Percentiles rank a stretch among this genome's conserved stretches.
Conservation (phyloP, 2,113 vertebrate genomes). For the Stigmatopora nigra region DNA sequence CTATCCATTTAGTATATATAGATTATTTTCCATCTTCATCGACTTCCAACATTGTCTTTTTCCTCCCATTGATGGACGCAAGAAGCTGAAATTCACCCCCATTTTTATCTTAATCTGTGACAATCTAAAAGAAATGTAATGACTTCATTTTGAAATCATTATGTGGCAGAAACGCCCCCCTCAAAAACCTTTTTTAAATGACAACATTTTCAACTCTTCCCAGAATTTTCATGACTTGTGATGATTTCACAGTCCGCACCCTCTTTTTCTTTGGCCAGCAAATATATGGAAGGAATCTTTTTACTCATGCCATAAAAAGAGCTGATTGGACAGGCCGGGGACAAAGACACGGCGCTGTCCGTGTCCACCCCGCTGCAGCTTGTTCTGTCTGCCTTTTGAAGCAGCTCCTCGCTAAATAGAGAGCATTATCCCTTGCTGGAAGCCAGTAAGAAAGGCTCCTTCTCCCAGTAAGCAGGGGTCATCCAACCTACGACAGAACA, state of each 20-base stretch:
- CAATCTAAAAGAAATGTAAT: no score
- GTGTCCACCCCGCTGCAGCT: slow-evolving; percentile 46
- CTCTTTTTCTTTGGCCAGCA: slow-evolving; percentile 34
- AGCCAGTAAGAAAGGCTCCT: slow-evolving; percentile 53
- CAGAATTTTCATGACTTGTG: background rate
- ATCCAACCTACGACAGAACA: slow-evolving; percentile 42
- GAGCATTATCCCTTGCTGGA: slow-evolving; percentile 57
- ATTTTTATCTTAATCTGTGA: no score
- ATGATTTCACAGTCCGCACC: slow-evolving; percentile 15
- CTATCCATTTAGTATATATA: no score
- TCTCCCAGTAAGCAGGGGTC: slow-evolving; percentile 57
- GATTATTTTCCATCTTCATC: no score
- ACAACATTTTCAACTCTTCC: background rate
- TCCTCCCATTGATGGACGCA: no score
- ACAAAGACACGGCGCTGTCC: slow-evolving; percentile 61
- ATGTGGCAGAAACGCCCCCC: no score
- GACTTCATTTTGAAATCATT: no score
- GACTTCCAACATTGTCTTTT: no score
- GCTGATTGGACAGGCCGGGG: slow-evolving; percentile 54
- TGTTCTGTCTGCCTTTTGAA: slow-evolving; percentile 57
- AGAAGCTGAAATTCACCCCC: no score
- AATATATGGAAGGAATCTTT: slow-evolving; percentile 54
- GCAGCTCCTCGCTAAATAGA: slow-evolving; percentile 59
- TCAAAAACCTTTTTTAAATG: no score
- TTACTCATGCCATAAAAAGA: slow-evolving; percentile 56